phyloP scores from a whole-genome alignment of 2,113 vertebrate genomes.

The Oryzias woworae region DNA sequence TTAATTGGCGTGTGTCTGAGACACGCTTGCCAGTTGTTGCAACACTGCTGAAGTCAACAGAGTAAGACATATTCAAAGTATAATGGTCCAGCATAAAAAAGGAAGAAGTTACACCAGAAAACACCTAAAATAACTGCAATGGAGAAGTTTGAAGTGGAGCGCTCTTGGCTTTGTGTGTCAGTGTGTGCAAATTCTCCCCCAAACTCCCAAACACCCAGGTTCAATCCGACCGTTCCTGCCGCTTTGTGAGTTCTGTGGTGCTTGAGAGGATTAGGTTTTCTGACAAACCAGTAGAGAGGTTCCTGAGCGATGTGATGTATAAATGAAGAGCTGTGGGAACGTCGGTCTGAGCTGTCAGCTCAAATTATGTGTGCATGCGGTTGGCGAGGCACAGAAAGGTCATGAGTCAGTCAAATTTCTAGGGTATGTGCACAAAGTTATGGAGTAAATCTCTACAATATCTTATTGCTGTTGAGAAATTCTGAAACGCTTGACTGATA shows the following conservation, averaged over 20 bases:
- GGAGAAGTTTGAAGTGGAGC: neutral
- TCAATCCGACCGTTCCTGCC: neutral
- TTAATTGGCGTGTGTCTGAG: neutral
- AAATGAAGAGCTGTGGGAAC: constrained; percentile 55
- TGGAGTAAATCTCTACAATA: constrained; percentile 9
- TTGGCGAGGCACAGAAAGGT: constrained; percentile 13
- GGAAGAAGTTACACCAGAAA: constrained; percentile 4
- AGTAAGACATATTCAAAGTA: constrained; percentile 1
- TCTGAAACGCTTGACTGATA: constrained; percentile 13
- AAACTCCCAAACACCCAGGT: constrained; percentile 10
- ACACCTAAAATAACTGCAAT: neutral
- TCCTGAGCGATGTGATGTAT: constrained; percentile 37
- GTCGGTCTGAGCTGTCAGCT: constrained; percentile 46
- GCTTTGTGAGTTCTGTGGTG: constrained; percentile 14
- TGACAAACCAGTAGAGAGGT: constrained; percentile 38
- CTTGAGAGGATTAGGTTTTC: constrained; percentile 29
- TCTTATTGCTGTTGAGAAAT: constrained; percentile 2
- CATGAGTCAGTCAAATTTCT: constrained; percentile 26
- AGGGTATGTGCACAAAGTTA: constrained; percentile 4
- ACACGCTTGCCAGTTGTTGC: constrained; percentile 39
- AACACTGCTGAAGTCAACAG: constrained; percentile 11
- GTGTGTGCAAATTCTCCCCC: neutral
- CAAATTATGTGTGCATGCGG: constrained; percentile 34
- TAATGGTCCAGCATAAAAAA: neutral
- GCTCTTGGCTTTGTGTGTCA: neutral